Base-by-base conservation (phyloP, 1,140 invertebrate genomes). In the Cotesia typhae region DNA sequence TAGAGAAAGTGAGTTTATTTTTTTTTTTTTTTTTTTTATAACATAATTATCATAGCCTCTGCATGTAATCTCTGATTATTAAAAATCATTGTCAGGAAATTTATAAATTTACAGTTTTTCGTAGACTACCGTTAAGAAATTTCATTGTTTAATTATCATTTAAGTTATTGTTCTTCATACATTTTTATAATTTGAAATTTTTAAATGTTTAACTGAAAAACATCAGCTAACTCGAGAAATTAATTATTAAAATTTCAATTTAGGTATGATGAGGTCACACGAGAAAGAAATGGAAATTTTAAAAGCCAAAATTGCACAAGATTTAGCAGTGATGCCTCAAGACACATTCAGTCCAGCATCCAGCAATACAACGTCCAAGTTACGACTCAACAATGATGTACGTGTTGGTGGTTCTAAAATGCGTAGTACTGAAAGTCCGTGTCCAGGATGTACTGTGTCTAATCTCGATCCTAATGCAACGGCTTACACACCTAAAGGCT, bases 201-300 rank as follows among this genome's bases (percentile, higher is more conserved):
- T 28, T 2, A 28, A 28, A 28, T 28, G 28, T 28, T 28, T 28
- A 28, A 28, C 3, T 28, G 28, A 28, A 28, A 28, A 28, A 28
- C 28, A 28, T 28, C 28, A 28, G 28, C 28, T 28, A 28, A 28
- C 28, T 28, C 1, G 3, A 3, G 3, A 55, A 17, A 14, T 55
- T 55, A n/a, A 55, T 12, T 55, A 55, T 14, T 55, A 76, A 78
- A 75, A 73, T 71, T 67, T 70, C 72, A 53, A 85, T 88, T 17
- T 81, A 96, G 95, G 86, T 87, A 79, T 92, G 77, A 92, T 95
- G 79, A 89, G 91, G 75, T 88, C 90, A 75, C 94, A 95, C 87
- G 96, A 98, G 75, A 94, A 94, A 84, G 95, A 98, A 87, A 94
- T 97, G 75, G 92, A 94, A 79, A 93, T 96, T 80, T 89, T 98